Conservation (phyloP, 37 sponge, comb jelly and placozoan genomes). For the Oopsacas minuta region DNA sequence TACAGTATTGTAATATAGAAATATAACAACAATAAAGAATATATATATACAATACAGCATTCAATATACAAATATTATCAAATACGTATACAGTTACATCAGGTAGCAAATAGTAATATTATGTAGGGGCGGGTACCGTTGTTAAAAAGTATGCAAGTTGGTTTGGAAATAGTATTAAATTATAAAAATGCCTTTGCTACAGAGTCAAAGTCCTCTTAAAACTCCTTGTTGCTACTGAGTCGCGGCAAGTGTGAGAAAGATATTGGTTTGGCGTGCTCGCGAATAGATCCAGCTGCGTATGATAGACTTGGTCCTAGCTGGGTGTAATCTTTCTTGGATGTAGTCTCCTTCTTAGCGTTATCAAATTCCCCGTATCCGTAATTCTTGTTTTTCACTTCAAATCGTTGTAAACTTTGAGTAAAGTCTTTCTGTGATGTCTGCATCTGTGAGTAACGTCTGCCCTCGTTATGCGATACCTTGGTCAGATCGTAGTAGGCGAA, state of each 20-base stretch:
- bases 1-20: background rate
- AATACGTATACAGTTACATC: background rate
- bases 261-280: background rate
- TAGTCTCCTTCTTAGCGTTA: background rate
- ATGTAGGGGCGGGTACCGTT: conserved; percentile 9
- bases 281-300: background rate
- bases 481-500: background rate
- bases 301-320: background rate
- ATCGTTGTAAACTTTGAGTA: background rate
- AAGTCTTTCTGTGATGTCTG: background rate
- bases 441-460: background rate
- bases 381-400: background rate
- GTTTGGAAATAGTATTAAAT: conserved; percentile 9
- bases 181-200: conserved; percentile 10
- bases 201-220: background rate
- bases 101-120: background rate
- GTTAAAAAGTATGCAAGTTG: conserved; percentile 16
- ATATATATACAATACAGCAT: conserved; percentile 14
- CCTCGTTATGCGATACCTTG: conserved; percentile 10
- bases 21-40: background rate
- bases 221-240: conserved; percentile 7
- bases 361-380: background rate
- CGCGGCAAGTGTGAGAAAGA: background rate
- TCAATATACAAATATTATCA: conserved; percentile 18
- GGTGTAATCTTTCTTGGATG: background rate